These are phyloP conservation scores for Picathartes gymnocephalus DNA, from an alignment of 2,113 vertebrate genomes.

Conservation along the genomic window DNA sequence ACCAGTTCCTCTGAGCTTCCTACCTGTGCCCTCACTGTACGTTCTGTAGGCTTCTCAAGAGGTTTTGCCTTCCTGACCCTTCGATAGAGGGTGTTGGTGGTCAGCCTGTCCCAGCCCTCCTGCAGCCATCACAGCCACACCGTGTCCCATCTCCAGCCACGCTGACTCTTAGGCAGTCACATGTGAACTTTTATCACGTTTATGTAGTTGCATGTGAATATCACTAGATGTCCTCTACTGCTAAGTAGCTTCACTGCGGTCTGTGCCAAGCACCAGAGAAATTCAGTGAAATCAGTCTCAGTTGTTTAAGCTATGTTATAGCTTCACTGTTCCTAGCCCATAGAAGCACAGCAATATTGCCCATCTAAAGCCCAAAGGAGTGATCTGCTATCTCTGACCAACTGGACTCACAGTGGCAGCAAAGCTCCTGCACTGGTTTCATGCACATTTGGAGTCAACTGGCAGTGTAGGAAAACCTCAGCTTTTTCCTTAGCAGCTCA, in stretches of 20 bases:
- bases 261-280: neutral
- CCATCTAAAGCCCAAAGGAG: neutral
- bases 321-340: neutral
- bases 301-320: neutral
- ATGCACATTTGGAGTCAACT: neutral
- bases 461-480: neutral
- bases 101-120: neutral
- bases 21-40: neutral
- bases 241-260: neutral
- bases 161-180: neutral
- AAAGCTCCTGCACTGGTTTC: neutral
- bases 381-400: neutral
- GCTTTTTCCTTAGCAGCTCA: neutral
- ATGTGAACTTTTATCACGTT: neutral
- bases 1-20: neutral
- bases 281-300: neutral
- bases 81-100: neutral
- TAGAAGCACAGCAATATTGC: neutral
- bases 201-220: constrained; percentile 22
- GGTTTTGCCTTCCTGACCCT: neutral
- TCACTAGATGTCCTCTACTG: constrained; percentile 59
- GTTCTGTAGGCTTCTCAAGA: neutral
- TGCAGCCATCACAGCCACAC: neutral
- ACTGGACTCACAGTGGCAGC: neutral
- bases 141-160: neutral